A percentile compares a stretch with the other conserved stretches of the same genome.
Evolutionary conservation across 2,888 invertebrate species (phyloP).

Genomic region (Netelia virgata): DNA sequence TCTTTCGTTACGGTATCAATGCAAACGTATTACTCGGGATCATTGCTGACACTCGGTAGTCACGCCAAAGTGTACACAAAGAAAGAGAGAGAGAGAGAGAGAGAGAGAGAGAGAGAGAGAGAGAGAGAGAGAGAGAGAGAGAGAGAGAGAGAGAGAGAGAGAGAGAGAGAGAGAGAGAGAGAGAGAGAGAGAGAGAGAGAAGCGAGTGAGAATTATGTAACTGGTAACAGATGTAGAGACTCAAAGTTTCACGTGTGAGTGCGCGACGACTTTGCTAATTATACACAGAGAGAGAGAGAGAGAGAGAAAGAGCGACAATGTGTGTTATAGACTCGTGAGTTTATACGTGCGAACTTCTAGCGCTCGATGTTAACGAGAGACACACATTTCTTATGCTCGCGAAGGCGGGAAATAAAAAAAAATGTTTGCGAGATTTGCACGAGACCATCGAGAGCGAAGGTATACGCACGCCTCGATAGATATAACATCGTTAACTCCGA

Average conservation of each 20-base stretch:
- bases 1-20: slow-evolving; percentile 36
- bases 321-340: background rate
- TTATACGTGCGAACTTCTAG: slow-evolving; percentile 1
- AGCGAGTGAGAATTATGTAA: slow-evolving; percentile 59
- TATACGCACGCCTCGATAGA: no score
- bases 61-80: slow-evolving; percentile 44
- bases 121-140: slow-evolving; percentile 30
- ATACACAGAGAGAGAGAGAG: background rate
- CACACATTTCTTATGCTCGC: background rate
- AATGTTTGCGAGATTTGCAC: background rate
- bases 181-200: slow-evolving; percentile 5
- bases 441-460: no score
- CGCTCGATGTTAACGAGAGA: slow-evolving; percentile 1
- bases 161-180: slow-evolving; percentile 30
- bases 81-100: background rate
- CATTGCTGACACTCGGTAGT: slow-evolving; percentile 37
- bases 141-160: no score
- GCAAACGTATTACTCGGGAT: slow-evolving; percentile 44
- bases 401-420: background rate
- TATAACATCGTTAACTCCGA: no score
- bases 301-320: background rate
- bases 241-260: slow-evolving; percentile 30
- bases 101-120: slow-evolving; percentile 24
- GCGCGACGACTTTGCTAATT: slow-evolving; percentile 7
- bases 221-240: slow-evolving; percentile 57